phyloP scores from a whole-genome alignment of 1,140 invertebrate species.

The Magallana ariakensis region DNA sequence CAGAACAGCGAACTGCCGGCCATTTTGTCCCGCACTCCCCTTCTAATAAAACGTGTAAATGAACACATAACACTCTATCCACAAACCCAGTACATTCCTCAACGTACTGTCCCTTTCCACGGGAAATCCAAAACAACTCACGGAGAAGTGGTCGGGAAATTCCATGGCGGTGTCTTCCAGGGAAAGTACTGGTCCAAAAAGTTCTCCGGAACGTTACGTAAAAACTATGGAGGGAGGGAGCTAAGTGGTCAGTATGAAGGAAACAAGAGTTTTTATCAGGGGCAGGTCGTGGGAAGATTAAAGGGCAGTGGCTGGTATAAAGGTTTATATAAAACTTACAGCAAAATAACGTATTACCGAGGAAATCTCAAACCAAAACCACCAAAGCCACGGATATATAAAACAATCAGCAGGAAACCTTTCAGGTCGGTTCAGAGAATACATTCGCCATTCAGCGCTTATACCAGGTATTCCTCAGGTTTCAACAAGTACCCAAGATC shows the following conservation, averaged over 20 bases:
- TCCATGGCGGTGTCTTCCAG: background rate
- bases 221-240: background rate
- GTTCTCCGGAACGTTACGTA: background rate
- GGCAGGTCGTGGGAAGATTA: background rate
- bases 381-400: too few relatives aligned
- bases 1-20: too few relatives aligned
- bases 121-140: background rate
- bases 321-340: background rate
- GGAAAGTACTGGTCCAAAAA: slow-evolving; percentile 6
- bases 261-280: background rate
- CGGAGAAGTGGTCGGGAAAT: background rate
- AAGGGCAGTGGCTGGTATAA: background rate
- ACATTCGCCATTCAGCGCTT: too few relatives aligned
- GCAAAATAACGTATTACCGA: background rate
- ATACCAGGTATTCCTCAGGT: too few relatives aligned
- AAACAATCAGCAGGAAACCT: too few relatives aligned
- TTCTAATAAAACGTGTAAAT: too few relatives aligned
- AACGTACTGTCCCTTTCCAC: background rate
- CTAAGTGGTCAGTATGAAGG: background rate
- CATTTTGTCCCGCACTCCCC: too few relatives aligned
- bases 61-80: too few relatives aligned
- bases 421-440: too few relatives aligned
- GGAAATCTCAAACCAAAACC: background rate
- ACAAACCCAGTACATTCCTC: too few relatives aligned
- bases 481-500: too few relatives aligned